Base-by-base conservation (phyloP, 2,797 vertebrate genomes). In the Acrocephalus scirpaceus region DNA sequence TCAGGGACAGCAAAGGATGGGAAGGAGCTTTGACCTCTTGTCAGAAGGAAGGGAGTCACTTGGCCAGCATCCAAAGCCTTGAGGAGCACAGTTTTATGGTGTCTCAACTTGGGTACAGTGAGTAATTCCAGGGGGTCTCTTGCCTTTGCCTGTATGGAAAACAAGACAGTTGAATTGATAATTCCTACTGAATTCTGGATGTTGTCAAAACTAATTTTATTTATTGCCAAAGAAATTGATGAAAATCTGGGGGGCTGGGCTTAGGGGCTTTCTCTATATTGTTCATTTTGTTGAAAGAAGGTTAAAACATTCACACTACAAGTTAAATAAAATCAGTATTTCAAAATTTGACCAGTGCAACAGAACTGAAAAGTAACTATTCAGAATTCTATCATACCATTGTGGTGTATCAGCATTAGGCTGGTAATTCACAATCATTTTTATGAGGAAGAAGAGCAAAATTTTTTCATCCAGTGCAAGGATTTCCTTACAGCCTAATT, bases 41-140 rank as follows among this genome's bases (percentile, higher is more conserved):
- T 62, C 98, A 97, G 88, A 99, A 98, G 95, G 98, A 99, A 50
- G 98, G 97, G 32, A 98, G 98, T 13, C 98, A 99, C 71, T 92
- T 99, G 56, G 98, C 98, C 74, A 99, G 99, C 91, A 98, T 99
- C 47, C 98, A 98, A 85, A 99, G 96, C 88, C 97, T 99, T 5
- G 99, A 99, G 92, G 99, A 99, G 75, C 98, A 99, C 92, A 99
- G 98, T 95, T 99, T 99, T 64, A 92, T 99, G 21, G 96, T 99
- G 92, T 99, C 99, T 87, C 98, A 97, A 70, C 98, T 98, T 75
- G 99, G 98, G 86, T 99, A 99, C 58, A 93, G 99, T 99, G 96
- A 98, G 99, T 98, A 73, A 67, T 66, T 61, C 36, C 1, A 18
- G 2, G 4, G 3, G 3, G 4, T 7, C 2, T 61, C 74, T 51